Conservation (phyloP, 2,113 vertebrate genomes). For the Physeter macrocephalus region DNA sequence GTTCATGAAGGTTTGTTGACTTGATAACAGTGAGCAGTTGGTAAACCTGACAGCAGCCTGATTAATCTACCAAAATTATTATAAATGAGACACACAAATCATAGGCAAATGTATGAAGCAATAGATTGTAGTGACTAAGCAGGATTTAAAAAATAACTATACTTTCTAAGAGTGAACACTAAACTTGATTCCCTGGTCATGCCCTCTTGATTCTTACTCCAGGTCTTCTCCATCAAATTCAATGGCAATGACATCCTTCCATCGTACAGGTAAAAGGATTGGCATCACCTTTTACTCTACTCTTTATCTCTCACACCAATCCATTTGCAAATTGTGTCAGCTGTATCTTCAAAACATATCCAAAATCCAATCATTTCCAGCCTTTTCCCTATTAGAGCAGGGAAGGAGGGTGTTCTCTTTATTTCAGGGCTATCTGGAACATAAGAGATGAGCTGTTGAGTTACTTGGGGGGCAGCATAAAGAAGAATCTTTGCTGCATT, state of each 20-base stretch:
- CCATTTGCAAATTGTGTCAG: not conserved
- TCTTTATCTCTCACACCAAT: not conserved
- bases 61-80: not conserved
- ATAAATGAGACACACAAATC: not conserved
- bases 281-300: not conserved
- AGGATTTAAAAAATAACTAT: not conserved
- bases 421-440: not conserved
- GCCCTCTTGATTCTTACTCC: accelerated
- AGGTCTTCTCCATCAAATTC: not conserved
- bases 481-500: not conserved
- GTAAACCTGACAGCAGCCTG: not conserved
- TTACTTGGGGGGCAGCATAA: not conserved
- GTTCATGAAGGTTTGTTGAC: not conserved
- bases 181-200: not conserved
- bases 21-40: not conserved
- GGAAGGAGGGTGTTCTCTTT: not conserved
- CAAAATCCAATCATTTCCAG: not conserved
- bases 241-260: not conserved
- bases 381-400: not conserved
- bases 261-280: not conserved
- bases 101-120: not conserved
- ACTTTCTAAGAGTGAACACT: not conserved
- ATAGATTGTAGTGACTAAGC: not conserved
- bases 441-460: not conserved
- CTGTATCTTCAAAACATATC: not conserved